Conservation (phyloP, 1,140 invertebrate species). For the Trichoplusia ni region DNA sequence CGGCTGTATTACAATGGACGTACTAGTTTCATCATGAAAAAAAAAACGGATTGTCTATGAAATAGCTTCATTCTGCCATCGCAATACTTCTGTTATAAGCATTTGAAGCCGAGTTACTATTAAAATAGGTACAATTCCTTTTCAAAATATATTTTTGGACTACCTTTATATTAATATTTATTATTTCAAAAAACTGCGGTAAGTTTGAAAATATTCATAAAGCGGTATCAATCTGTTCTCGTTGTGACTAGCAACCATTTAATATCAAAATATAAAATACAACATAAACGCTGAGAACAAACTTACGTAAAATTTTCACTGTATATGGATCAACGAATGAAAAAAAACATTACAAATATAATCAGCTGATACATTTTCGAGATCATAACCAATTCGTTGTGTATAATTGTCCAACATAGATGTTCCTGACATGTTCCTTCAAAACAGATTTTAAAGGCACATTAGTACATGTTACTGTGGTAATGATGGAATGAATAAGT, state of each 20-base stretch:
- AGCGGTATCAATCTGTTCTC: neutral
- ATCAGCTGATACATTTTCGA: conserved; percentile 8
- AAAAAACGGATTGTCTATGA: too few relatives aligned
- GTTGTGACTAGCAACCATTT: conserved; percentile 21
- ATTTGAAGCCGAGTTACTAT: too few relatives aligned
- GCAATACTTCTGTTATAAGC: too few relatives aligned
- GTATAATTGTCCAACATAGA: too few relatives aligned
- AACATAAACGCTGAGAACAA: neutral
- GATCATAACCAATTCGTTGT: conserved; percentile 18
- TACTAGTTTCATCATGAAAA: neutral
- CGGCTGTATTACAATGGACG: conserved; percentile 11
- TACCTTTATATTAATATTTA: too few relatives aligned
- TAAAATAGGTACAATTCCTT: too few relatives aligned
- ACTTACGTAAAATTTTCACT: neutral
- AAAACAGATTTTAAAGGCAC: too few relatives aligned
- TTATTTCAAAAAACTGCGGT: too few relatives aligned
- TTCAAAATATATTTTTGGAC: too few relatives aligned
- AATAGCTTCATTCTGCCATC: too few relatives aligned
- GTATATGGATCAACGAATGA: too few relatives aligned
- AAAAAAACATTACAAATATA: neutral
- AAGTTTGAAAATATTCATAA: neutral
- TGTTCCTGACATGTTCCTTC: too few relatives aligned
- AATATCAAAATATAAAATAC: conserved; percentile 27
- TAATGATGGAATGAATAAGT: conserved; percentile 9
- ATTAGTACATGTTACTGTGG: neutral